Base-by-base conservation (phyloP, 2,113 vertebrate genomes). In the Chaetodon auriga region DNA sequence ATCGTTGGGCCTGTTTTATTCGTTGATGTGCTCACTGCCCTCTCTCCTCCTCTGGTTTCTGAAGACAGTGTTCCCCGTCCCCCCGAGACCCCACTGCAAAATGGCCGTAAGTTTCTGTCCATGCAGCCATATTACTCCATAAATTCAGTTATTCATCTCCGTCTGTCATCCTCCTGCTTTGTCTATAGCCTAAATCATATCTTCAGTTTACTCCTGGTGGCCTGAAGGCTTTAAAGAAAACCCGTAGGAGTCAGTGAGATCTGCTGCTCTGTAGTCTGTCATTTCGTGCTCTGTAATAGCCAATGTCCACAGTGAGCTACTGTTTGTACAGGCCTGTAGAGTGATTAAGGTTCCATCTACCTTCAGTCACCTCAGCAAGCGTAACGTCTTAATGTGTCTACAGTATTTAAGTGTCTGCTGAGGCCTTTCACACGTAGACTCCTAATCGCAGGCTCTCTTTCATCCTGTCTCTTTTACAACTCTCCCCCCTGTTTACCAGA, bases 81-180 rank as follows among this genome's bases (percentile, higher is more conserved):
- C 97, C 84, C 94, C 94, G 83, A 96, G 98, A 87, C 98, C 97
- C 11, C 96, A 97, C 82, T 99, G 98, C 96, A 99, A 99, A 95
- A 96, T 91, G 12, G 90, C 95, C 0, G 98, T 99, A 96, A 97
- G 98, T 97, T 81, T 58, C 30, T 11, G 9, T 58, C 45, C 0
- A 7, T 38, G 64, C 9, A 23, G 6, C 45, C 36, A 3, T 25
- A 21, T n/a, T 35, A 51, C 9, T 23, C 45, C 25, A 46, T 11
- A 18, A 38, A 65, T 57, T 9, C 57, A 68, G 6, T 18, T 15
- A 43, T n/a, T 6, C 2, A 54, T 70, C 41, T 54, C 7, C 66
- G 45, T 18, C 36, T 5, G 60, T n/a, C 21, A 25, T 45, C 46
- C 11, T 43, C n/a, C 25, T 25, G 6, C 36, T 66, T 58, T 23